Percentiles rank a stretch among this genome's conserved stretches.
phyloP scores from a whole-genome alignment of 2,797 vertebrate species.

The Acanthiza pusilla region DNA sequence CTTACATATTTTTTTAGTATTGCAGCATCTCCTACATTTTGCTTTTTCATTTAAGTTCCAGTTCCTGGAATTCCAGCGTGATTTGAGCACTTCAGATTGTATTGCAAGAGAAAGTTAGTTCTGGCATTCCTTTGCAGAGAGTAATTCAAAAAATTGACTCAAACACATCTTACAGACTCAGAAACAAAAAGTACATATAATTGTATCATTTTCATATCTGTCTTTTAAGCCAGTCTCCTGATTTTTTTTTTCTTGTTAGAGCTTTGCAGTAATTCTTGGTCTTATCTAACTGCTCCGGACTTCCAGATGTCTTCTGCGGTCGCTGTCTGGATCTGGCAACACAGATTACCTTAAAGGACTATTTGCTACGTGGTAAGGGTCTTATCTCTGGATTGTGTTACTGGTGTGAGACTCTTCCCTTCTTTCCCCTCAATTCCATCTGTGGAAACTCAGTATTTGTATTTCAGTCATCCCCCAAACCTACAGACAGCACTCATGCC shows the following conservation, averaged over 20 bases:
- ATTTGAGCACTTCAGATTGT: constrained; percentile 17
- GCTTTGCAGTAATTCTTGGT: background rate
- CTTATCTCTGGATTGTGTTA: background rate
- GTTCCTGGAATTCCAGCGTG: constrained; percentile 34
- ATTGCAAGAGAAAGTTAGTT: constrained; percentile 42
- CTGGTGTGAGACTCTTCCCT: background rate
- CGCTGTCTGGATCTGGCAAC: background rate
- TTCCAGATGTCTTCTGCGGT: background rate
- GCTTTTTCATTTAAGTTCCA: constrained; percentile 26
- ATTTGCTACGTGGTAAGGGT: background rate
- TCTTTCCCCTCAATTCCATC: background rate
- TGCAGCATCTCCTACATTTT: background rate
- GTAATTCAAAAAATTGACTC: constrained; percentile 25
- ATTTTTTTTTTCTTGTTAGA: background rate
- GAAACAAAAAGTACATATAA: background rate
- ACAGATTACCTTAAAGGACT: background rate
- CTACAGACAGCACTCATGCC: background rate
- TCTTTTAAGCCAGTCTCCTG: background rate
- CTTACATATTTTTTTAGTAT: background rate
- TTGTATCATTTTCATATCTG: background rate
- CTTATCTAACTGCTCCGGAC: background rate
- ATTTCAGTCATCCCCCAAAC: background rate
- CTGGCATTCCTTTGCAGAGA: constrained; percentile 20
- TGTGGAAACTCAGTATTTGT: background rate
- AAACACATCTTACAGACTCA: background rate